Base-by-base conservation (phyloP, 30 jellyfish, hydroid and myxozoan genomes). In the Aurelia aurita region DNA sequence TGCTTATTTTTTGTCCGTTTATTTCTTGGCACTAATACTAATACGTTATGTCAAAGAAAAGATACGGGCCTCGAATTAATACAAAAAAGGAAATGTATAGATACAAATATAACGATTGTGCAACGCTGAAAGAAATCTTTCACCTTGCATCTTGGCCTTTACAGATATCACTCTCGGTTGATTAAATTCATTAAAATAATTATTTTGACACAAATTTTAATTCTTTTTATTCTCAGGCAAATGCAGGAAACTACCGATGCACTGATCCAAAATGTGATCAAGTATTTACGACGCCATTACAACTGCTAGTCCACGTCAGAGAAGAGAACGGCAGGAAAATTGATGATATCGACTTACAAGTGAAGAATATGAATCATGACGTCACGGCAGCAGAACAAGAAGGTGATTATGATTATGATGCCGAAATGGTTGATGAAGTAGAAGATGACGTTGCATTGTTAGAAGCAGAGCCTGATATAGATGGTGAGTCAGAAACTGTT, bases 271-370 rank as follows among this genome's bases (percentile, higher is more conserved):
- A 53, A 28, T 83, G 93, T 59, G 70, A 72, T 32, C 22, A 60
- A 72, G 80, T 53, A 47, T 83, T 83, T 46, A n/a, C 19, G 53
- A 69, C 82, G 20, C 86, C 93, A 22, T 60, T 83, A 47, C 87
- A 83, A 16, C 61, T 83, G 79, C 87, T 83, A 2, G 76, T 83
- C 9, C 93, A 83, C 54, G 81, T 83, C 67, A 65, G 93, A 23
- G 74, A 59, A 46, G 68, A 70, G 63, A 83, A 83, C 39, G 93
- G 93, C 28, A 60, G 93, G 32, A 55, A 80, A 19, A 35, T 83
- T 21, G 34, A 16, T 22, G 93, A 83, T 47, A 47, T 71, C 4
- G 87, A 83, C 29, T 53, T 49, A 0, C 85, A 69, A 43, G 78
- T 83, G 34, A 71, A 68, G 65, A 83, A 83, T 44, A 59, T 69